These are phyloP conservation scores for Drosophila subquinaria DNA, from an alignment of 2,888 invertebrate genomes.

Conservation along the genomic window DNA sequence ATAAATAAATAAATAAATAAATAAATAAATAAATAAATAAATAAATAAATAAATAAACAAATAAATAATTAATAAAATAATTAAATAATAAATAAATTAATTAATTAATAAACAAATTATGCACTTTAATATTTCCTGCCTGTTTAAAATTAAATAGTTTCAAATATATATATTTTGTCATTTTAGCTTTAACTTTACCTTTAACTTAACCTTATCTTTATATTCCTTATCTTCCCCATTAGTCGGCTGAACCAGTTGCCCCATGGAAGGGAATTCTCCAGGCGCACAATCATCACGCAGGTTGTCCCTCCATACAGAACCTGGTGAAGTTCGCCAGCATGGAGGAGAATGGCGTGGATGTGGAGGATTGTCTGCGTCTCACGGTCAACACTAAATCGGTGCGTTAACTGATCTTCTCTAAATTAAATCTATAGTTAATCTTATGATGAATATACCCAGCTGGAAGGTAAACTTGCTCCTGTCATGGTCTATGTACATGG, in stretches of 20 bases:
- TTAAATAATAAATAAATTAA: too few species aligned
- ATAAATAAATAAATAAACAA: too few species aligned
- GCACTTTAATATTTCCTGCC: too few species aligned
- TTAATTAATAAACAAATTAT: too few species aligned
- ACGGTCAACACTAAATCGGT: conserved; percentile 83
- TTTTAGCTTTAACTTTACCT: too few species aligned
- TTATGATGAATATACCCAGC: conserved; percentile 43
- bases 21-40: too few species aligned
- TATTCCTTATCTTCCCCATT: background rate
- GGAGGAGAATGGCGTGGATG: conserved; percentile 69
- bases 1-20: too few species aligned
- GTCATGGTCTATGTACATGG: conserved; percentile 86
- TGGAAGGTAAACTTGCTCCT: conserved; percentile 72
- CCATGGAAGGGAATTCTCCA: conserved; percentile 80
- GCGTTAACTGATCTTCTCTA: conserved; percentile 31
- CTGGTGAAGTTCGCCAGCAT: conserved; percentile 57
- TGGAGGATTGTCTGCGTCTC: conserved; percentile 83
- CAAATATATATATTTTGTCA: too few species aligned
- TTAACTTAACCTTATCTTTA: too few species aligned
- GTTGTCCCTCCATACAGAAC: conserved; percentile 83
- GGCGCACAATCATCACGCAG: conserved; percentile 70
- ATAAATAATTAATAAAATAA: too few species aligned
- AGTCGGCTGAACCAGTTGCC: conserved; percentile 74
- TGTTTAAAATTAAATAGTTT: too few species aligned
- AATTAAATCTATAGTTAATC: background rate